Evolutionary conservation across 2,113 vertebrate genomes (phyloP), one percentile per base, ranked within the genome.

Genomic region (Daubentonia madagascariensis): DNA sequence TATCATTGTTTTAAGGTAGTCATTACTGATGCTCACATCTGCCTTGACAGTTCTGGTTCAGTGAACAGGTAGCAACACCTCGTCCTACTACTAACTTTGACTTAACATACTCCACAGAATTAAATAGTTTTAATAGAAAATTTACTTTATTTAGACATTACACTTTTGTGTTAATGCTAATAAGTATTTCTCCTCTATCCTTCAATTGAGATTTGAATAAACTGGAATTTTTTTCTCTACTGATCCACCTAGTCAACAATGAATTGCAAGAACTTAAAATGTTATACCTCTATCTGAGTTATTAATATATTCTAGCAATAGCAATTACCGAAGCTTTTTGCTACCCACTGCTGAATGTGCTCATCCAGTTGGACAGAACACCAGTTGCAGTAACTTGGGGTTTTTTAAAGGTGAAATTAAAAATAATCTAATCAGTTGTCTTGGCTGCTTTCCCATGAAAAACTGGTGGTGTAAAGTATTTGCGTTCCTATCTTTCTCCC

Each of bases 351-450:
- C 81, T 73, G 87, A 43, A 72, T 61, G 23, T 14, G 12, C 70
- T 93, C 67, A 92, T 94, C 72, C 68, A 80, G 4, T 63, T 94
- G 95, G 48, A 73, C 28, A 22, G 43, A 94, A 84, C 16, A 76
- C 16, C 61, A 57, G 52, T 35, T 84, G 32, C n/a, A 86, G 54
- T 63, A 76, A 93, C 16, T 70, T 80, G 63, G 59, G 6, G 11
- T 80, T 97, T 95, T 91, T 59, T 20, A 89, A 97, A 91, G 54
- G 40, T 88, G 72, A n/a, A 45, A 86, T 84, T 75, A 93, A 97
- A 92, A 90, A 87, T 92, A 96, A 78, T 91, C 67, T 73, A 78
- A 96, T 81, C 45, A 63, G 72, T 93, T 83, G 28, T 89, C 89
- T 87, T 32, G 87, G 73, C 63, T 95, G 32, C 63, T 92, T 96